Evolutionary conservation across 2,888 invertebrate genomes (phyloP).

Genomic region (Nemoura dubitans): DNA sequence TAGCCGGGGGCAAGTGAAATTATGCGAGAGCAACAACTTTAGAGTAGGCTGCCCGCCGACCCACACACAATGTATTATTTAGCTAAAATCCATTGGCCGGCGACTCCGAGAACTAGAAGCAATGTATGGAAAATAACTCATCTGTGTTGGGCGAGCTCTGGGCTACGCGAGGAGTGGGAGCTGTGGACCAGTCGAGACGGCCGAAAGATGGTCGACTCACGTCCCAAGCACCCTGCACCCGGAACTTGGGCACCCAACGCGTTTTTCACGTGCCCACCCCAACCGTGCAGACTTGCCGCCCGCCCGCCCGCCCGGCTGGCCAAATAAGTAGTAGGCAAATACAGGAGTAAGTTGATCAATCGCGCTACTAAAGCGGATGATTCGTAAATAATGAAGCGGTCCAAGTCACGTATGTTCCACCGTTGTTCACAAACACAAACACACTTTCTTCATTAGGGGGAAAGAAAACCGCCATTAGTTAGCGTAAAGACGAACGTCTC

Average conservation of each 20-base stretch:
- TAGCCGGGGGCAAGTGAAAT: neutral
- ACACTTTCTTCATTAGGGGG: conserved; percentile 5
- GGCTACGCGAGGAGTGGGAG: too few relatives aligned
- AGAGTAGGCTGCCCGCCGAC: too few relatives aligned
- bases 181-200: too few relatives aligned
- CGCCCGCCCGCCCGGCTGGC: neutral
- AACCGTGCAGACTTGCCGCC: too few relatives aligned
- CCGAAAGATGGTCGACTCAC: too few relatives aligned
- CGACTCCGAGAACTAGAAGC: neutral
- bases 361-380: neutral
- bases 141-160: neutral
- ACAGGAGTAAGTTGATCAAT: neutral
- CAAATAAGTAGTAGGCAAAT: neutral
- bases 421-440: conserved; percentile 3
- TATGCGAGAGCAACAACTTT: neutral
- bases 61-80: neutral
- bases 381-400: conserved; percentile 7
- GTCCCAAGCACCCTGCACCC: neutral
- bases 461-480: conserved; percentile 12
- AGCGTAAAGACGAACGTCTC: neutral
- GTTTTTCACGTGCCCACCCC: neutral
- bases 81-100: neutral
- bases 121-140: neutral
- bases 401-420: neutral
- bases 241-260: neutral